Conservation (phyloP, 2,888 invertebrate genomes). For the Leptopilina myrica region DNA sequence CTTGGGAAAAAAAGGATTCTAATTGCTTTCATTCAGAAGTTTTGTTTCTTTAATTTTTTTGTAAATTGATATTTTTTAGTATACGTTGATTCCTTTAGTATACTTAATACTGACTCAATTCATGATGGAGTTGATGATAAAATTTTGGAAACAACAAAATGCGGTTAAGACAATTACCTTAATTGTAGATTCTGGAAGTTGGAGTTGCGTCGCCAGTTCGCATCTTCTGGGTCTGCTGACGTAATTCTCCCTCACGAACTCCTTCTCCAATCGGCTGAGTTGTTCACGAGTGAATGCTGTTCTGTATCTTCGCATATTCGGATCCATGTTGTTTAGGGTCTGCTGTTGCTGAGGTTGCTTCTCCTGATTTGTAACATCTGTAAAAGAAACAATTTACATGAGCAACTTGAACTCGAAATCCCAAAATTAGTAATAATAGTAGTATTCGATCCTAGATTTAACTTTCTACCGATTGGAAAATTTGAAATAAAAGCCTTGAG, state of each 20-base stretch:
- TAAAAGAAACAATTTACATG: not conserved
- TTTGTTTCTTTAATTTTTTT: too few relatives aligned
- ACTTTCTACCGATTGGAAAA: too few relatives aligned
- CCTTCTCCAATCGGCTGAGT: conserved; percentile 93
- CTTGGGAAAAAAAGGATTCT: conserved; percentile 49
- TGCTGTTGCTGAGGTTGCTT: conserved; percentile 51
- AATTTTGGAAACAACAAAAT: conserved; percentile 10
- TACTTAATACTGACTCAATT: too few relatives aligned
- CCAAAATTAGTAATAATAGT: too few relatives aligned
- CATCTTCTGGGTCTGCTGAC: conserved; percentile 96
- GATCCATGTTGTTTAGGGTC: conserved; percentile 76
- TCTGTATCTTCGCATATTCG: conserved; percentile 91
- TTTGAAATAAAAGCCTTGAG: too few relatives aligned
- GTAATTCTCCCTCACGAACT: conserved; percentile 98
- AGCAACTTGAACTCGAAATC: too few relatives aligned
- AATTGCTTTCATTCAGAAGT: conserved; percentile 59
- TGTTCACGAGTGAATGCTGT: conserved; percentile 99
- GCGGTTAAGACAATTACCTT: conserved; percentile 83
- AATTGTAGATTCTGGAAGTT: conserved; percentile 97
- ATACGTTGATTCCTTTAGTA: too few relatives aligned
- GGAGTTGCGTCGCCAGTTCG: conserved; percentile 94
- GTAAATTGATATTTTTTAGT: too few relatives aligned
- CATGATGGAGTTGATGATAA: not conserved
- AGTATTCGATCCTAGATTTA: too few relatives aligned
- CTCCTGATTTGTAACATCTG: conserved; percentile 45